These are phyloP conservation scores for Aphis gossypii DNA, from an alignment of 1,140 invertebrate genomes.

Conservation along the genomic window DNA sequence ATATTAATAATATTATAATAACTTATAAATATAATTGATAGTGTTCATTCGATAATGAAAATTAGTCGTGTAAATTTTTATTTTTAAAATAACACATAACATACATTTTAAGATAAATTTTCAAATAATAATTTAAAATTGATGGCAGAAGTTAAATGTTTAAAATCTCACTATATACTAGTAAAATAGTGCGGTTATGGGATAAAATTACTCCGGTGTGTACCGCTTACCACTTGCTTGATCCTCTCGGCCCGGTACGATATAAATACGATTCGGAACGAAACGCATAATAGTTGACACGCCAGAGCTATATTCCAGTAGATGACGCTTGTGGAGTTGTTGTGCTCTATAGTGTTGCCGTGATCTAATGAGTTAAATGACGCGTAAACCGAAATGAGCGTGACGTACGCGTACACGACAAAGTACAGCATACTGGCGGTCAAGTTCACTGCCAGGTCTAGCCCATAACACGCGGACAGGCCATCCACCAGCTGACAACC, in stretches of 20 bases:
- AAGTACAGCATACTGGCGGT: background rate
- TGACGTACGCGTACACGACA: background rate
- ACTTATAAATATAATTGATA: too few species aligned
- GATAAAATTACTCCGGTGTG: background rate
- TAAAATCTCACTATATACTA: too few species aligned
- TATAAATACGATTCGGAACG: conserved; percentile 16
- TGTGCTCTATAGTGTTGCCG: background rate
- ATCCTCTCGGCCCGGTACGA: conserved; percentile 32
- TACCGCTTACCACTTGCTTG: background rate
- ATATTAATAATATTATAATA: too few species aligned
- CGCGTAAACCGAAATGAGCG: background rate
- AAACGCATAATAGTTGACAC: background rate
- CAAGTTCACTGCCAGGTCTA: background rate
- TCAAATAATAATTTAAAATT: too few species aligned
- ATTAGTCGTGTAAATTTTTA: too few species aligned
- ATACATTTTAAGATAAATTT: background rate
- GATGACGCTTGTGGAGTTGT: background rate
- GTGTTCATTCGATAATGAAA: too few species aligned
- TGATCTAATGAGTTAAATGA: too few species aligned
- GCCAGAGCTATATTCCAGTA: background rate
- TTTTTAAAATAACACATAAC: too few species aligned
- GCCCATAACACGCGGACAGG: background rate
- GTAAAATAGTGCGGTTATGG: background rate
- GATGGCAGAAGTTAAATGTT: too few species aligned
- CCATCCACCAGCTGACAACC: background rate